Evolutionary conservation across 2,113 vertebrate species (phyloP).

Genomic region (Paradisaea rubra): DNA sequence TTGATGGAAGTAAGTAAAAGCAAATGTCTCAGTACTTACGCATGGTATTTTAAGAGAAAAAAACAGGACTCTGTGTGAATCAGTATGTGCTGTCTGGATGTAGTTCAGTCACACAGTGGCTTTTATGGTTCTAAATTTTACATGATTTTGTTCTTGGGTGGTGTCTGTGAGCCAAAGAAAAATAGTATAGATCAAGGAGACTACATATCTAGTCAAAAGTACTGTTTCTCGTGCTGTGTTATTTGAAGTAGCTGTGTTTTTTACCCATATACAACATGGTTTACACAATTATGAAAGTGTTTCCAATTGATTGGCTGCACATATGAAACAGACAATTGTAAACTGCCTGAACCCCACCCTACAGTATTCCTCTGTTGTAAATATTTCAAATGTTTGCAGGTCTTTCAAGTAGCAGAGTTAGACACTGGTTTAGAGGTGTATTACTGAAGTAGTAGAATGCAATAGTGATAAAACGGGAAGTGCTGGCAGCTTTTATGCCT

Average conservation of each 20-base stretch:
- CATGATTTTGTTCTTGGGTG: not conserved
- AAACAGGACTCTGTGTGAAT: not conserved
- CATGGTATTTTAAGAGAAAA: not conserved
- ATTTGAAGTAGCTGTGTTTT: not conserved
- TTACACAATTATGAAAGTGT: fast-evolving
- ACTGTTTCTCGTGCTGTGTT: not conserved
- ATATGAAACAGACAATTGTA: not conserved
- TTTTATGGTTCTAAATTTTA: not conserved
- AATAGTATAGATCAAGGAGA: not conserved
- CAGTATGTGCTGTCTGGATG: not conserved
- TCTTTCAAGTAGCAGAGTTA: not conserved
- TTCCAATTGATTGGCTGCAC: not conserved
- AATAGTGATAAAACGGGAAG: not conserved
- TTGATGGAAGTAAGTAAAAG: conserved; percentile 4
- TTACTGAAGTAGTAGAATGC: not conserved
- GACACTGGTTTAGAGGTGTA: not conserved
- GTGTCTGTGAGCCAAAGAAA: not conserved
- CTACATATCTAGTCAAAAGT: not conserved
- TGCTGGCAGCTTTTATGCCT: not conserved
- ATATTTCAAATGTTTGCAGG: not conserved
- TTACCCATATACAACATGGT: not conserved
- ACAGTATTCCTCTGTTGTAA: not conserved
- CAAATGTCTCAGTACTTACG: not conserved
- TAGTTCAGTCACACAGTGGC: not conserved
- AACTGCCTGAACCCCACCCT: not conserved